phyloP scores from a whole-genome alignment of 2,888 invertebrate species.

The Archips crataeganus region DNA sequence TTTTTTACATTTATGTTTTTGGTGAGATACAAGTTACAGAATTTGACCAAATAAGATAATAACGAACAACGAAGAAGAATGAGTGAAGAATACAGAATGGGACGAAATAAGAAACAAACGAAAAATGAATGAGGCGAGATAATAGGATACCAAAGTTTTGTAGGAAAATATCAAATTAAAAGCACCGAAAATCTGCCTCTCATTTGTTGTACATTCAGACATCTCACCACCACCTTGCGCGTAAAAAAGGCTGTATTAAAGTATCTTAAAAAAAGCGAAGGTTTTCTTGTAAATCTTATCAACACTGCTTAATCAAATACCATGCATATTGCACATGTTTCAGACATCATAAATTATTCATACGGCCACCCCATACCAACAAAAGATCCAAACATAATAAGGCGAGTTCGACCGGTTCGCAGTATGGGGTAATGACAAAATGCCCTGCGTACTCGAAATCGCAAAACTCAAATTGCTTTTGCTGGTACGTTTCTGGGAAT shows the following conservation, averaged over 20 bases:
- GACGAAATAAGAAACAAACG: no score
- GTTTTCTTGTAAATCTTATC: conserved; percentile 2
- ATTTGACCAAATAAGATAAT: no score
- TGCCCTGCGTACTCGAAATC: conserved; percentile 25
- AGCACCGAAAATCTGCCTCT: no score
- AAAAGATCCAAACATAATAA: conserved; percentile 7
- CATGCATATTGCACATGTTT: conserved; percentile 3
- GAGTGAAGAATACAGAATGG: no score
- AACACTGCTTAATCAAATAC: conserved; percentile 3
- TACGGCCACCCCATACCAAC: conserved; percentile 5
- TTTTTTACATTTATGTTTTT: no score
- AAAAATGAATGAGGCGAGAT: no score
- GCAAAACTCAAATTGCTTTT: conserved; percentile 25
- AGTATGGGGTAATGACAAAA: conserved; percentile 51
- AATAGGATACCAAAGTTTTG: no score
- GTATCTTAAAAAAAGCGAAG: neutral
- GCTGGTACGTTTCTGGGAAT: conserved; percentile 18
- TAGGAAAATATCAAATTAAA: no score
- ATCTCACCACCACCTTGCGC: neutral
- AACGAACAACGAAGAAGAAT: no score
- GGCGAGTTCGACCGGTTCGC: conserved; percentile 48
- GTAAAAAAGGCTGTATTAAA: neutral
- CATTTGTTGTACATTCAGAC: neutral
- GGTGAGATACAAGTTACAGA: no score
- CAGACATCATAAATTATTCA: conserved; percentile 14